Conservation (phyloP, 2,113 vertebrate genomes). For the Tachysurus fulvidraco region DNA sequence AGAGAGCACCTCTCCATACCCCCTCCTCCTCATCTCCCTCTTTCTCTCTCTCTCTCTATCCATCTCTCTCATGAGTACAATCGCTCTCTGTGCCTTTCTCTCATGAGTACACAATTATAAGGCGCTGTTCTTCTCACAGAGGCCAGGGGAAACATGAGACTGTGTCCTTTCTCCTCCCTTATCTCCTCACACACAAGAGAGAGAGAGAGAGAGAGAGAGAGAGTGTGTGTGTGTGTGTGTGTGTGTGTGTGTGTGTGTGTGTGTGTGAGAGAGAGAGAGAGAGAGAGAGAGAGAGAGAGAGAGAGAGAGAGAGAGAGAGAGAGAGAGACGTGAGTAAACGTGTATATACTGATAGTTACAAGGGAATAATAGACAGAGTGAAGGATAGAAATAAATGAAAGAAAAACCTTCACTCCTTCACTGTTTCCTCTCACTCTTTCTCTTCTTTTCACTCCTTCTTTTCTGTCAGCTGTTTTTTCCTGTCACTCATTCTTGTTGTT, state of each 20-base stretch:
- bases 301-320: neutral
- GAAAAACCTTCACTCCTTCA: too few species aligned
- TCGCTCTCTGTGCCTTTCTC: neutral
- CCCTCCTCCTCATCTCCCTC: neutral
- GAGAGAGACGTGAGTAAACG: neutral
- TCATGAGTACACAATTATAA: constrained; percentile 31
- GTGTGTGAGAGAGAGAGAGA: constrained; percentile 21
- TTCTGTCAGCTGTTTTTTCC: too few species aligned
- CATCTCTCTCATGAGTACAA: neutral
- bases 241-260: constrained; percentile 26
- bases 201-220: neutral
- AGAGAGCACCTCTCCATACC: neutral
- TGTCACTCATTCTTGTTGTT: neutral
- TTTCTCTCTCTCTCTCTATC: neutral
- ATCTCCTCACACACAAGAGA: neutral
- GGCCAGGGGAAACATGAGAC: constrained; percentile 22
- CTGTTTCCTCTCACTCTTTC: too few species aligned
- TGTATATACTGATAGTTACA: neutral
- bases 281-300: neutral
- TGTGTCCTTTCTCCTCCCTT: neutral
- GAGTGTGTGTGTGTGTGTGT: constrained; percentile 6
- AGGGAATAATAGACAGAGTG: neutral
- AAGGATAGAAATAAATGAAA: neutral
- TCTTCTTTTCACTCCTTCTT: too few species aligned
- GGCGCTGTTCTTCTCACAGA: constrained; percentile 17